Conservation (phyloP, 2,113 vertebrate species). For the Cheirogaleus medius region DNA sequence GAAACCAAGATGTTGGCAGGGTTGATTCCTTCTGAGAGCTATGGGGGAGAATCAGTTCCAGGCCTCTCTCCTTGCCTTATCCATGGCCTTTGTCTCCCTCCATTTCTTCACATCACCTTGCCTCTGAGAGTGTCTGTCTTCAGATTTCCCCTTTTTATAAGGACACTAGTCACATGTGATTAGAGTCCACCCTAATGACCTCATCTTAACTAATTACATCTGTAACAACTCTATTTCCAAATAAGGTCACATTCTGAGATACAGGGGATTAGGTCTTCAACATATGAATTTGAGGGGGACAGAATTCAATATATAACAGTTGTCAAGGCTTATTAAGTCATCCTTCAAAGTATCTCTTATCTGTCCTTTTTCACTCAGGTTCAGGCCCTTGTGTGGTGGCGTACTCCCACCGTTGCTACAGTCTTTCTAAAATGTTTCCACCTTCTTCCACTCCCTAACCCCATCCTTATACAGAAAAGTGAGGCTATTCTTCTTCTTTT, state of each 20-base stretch:
- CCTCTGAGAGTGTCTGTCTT: neutral
- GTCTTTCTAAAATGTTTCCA: neutral
- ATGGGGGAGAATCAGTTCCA: neutral
- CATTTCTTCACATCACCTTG: neutral
- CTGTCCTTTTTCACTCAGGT: neutral
- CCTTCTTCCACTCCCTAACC: neutral
- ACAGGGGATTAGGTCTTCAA: neutral
- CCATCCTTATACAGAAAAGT: neutral
- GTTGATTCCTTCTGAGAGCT: neutral
- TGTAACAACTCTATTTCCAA: neutral
- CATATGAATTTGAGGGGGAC: neutral
- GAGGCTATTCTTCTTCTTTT: neutral
- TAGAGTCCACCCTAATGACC: neutral
- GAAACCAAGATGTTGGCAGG: neutral
- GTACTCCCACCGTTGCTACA: neutral
- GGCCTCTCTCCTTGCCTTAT: neutral
- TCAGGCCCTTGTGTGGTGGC: neutral
- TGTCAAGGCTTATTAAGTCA: neutral
- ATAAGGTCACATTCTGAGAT: neutral
- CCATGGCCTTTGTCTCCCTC: neutral
- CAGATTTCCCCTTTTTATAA: neutral
- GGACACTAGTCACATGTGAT: neutral
- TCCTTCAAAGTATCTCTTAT: neutral
- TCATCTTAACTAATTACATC: neutral
- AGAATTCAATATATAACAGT: neutral